phyloP scores from a whole-genome alignment of 1,140 invertebrate species.

The Galendromus occidentalis region DNA sequence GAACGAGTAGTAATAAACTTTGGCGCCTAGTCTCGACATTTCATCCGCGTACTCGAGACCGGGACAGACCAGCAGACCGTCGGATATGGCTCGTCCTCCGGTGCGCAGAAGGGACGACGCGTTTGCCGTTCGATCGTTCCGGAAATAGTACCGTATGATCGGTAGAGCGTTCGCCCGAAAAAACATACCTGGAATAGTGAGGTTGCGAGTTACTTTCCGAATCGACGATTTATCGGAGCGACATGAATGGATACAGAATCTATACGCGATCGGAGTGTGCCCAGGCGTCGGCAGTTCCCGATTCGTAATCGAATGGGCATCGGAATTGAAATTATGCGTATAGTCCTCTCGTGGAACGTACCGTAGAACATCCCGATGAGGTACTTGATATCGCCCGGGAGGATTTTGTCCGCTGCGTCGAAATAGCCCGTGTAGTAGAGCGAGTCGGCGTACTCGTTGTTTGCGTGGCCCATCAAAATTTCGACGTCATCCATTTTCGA shows the following conservation, averaged over 20 bases:
- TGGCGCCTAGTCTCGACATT: background rate
- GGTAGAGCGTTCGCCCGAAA: constrained; percentile 1
- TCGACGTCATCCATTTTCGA: background rate
- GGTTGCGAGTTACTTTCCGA: no score
- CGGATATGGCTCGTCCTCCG: background rate
- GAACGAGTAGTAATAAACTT: constrained; percentile 6
- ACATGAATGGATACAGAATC: no score
- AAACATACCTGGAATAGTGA: background rate
- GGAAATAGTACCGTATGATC: background rate
- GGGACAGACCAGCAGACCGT: background rate
- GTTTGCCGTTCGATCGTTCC: background rate
- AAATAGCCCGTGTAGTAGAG: background rate
- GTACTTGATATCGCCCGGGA: background rate
- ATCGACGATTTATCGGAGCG: no score
- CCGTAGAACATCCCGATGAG: constrained; percentile 2
- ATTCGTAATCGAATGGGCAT: no score
- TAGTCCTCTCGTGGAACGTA: background rate
- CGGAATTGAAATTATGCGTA: no score
- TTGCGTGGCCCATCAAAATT: background rate
- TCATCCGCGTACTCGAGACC: background rate
- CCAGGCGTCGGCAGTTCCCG: no score
- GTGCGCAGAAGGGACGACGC: background rate
- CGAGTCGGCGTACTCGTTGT: constrained; percentile 2
- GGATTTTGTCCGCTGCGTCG: background rate
- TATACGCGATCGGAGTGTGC: no score